Percentiles rank a stretch among this genome's conserved stretches.
Conservation (phyloP, 2,888 invertebrate genomes). For the Eledone cirrhosa region DNA sequence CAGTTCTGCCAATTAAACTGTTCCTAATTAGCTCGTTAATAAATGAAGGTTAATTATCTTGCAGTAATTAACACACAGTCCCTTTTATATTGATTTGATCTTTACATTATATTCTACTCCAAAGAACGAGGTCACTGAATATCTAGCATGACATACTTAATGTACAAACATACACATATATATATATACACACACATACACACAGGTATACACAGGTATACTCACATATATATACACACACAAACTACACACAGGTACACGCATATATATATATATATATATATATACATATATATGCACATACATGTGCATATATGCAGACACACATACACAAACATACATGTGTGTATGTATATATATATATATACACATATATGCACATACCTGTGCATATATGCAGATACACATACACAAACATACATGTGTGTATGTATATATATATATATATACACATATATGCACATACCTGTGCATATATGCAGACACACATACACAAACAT, state of each 20-base stretch:
- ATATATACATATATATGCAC: not conserved
- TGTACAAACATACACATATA: not conserved
- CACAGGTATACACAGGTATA: not conserved
- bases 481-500: too few relatives aligned
- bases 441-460: too few relatives aligned
- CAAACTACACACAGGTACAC: not conserved
- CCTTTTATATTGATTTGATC: too few relatives aligned
- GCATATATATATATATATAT: not conserved
- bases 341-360: not conserved
- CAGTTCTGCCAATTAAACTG: too few relatives aligned
- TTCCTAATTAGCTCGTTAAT: too few relatives aligned
- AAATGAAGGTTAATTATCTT: too few relatives aligned
- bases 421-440: too few relatives aligned
- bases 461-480: too few relatives aligned
- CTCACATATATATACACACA: not conserved
- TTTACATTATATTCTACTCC: too few relatives aligned
- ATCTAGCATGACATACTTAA: too few relatives aligned
- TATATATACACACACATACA: not conserved
- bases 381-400: not conserved
- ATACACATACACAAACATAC: not conserved
- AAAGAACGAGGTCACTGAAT: too few relatives aligned
- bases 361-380: not conserved
- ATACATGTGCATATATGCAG: not conserved
- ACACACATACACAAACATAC: not conserved
- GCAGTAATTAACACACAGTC: too few relatives aligned